Evolutionary conservation across 1,140 invertebrate genomes (phyloP).

Genomic region (Acromyrmex charruanus): DNA sequence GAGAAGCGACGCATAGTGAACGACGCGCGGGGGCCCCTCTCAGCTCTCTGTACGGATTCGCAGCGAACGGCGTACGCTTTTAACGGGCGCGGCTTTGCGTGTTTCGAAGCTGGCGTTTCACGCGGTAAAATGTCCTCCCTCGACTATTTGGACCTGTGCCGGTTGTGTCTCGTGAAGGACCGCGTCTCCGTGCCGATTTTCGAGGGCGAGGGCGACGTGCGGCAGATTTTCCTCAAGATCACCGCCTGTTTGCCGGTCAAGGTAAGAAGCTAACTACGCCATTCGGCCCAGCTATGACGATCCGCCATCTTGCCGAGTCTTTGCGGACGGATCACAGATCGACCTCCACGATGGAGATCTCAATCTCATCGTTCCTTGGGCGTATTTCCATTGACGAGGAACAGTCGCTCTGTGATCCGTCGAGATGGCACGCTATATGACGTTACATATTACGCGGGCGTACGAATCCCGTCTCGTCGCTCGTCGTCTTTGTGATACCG

Average conservation of each 20-base stretch:
- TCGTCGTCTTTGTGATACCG: slow-evolving; percentile 37
- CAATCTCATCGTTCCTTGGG: neutral
- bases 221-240: slow-evolving; percentile 88
- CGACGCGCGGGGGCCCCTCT: slow-evolving; percentile 68
- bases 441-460: neutral
- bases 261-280: slow-evolving; percentile 88
- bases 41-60: slow-evolving; percentile 59
- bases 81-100: slow-evolving; percentile 74
- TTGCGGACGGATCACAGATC: slow-evolving; percentile 15
- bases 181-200: slow-evolving; percentile 88
- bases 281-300: slow-evolving; percentile 71
- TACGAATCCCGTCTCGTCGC: neutral
- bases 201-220: slow-evolving; percentile 87
- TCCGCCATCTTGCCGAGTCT: slow-evolving; percentile 75
- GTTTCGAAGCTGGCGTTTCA: slow-evolving; percentile 79
- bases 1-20: slow-evolving; percentile 68
- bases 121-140: slow-evolving; percentile 85
- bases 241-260: slow-evolving; percentile 88
- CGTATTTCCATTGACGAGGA: slow-evolving; percentile 1
- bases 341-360: slow-evolving; percentile 45
- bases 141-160: slow-evolving; percentile 87
- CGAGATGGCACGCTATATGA: neutral
- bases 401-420: neutral
- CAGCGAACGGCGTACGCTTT: slow-evolving; percentile 77
- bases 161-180: slow-evolving; percentile 88